Percentiles rank a stretch among this genome's conserved stretches.
phyloP scores from a whole-genome alignment of 2,888 invertebrate genomes.

The Hirudinaria manillensis region DNA sequence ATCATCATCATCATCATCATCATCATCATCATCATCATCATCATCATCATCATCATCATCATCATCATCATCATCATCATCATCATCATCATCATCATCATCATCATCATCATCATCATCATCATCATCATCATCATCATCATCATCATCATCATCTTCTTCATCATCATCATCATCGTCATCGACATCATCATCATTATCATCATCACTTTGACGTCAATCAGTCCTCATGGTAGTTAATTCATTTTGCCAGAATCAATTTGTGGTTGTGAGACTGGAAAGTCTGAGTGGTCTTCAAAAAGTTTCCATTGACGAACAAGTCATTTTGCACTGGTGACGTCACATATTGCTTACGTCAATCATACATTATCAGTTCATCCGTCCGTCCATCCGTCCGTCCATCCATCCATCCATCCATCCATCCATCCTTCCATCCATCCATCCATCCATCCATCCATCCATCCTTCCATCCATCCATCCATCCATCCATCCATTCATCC shows the following conservation, averaged over 20 bases:
- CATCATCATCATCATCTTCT: constrained; percentile 8
- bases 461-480: no score
- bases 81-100: constrained; percentile 12
- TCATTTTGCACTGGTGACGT: not conserved
- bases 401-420: no score
- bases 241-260: no score
- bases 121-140: constrained; percentile 1
- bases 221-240: not conserved
- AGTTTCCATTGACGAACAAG: no score
- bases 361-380: not conserved
- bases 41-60: constrained; percentile 18
- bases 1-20: not conserved
- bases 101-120: constrained; percentile 2
- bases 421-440: no score
- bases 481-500: no score
- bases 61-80: constrained; percentile 4
- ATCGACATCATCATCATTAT: constrained; percentile 1
- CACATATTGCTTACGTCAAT: not conserved
- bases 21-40: constrained; percentile 12
- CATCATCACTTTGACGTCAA: not conserved
- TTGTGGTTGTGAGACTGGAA: no score
- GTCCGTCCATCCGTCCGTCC: no score
- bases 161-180: constrained; percentile 6
- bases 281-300: no score
- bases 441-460: no score